Conservation (phyloP, 2,888 invertebrate genomes). For the Eumerus sabulonum region DNA sequence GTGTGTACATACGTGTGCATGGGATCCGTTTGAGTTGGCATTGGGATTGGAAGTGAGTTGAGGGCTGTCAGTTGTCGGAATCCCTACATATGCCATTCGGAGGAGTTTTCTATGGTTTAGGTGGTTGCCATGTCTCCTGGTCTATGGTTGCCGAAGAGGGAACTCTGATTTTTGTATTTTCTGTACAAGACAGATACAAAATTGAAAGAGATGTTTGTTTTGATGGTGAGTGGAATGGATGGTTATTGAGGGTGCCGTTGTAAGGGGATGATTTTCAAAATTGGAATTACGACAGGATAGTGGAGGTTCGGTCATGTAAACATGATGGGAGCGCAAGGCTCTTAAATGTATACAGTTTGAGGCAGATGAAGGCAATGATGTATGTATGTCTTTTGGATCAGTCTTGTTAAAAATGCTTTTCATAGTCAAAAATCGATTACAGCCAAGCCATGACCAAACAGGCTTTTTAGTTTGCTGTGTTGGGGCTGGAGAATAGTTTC, state of each 20-base stretch:
- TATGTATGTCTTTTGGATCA: too few species aligned
- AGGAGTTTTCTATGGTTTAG: constrained; percentile 23
- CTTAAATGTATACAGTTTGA: too few species aligned
- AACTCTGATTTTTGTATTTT: constrained; percentile 18
- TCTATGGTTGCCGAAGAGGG: not conserved
- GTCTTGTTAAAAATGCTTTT: too few species aligned
- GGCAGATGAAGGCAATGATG: too few species aligned
- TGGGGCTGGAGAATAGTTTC: too few species aligned
- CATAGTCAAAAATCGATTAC: too few species aligned
- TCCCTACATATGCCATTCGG: constrained; percentile 52
- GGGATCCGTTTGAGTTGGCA: not conserved
- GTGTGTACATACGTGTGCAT: not conserved
- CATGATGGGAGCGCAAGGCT: too few species aligned
- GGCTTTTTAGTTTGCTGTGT: too few species aligned
- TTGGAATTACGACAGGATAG: too few species aligned
- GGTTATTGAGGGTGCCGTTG: constrained; percentile 6
- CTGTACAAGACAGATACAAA: constrained; percentile 3
- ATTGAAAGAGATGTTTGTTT: constrained; percentile 23
- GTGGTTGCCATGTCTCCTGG: not conserved
- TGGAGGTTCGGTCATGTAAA: too few species aligned
- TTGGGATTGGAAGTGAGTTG: constrained; percentile 49
- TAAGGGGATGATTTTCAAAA: too few species aligned
- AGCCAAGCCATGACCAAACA: too few species aligned
- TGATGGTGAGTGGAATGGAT: not conserved
- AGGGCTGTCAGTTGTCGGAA: constrained; percentile 54